phyloP scores from a whole-genome alignment of 2,797 vertebrate genomes.

The Sarcophilus harrisii region DNA sequence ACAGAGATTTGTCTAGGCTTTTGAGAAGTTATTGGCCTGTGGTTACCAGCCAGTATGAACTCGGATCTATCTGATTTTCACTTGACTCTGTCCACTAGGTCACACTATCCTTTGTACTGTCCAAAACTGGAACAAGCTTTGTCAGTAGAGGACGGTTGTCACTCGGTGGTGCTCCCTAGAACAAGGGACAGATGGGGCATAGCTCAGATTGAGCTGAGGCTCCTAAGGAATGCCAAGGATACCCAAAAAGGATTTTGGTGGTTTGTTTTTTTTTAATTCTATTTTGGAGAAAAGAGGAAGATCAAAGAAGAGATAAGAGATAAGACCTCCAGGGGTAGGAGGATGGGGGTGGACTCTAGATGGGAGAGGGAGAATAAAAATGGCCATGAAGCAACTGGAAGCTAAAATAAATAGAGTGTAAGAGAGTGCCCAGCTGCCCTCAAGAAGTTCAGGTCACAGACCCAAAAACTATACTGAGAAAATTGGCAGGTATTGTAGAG shows the following conservation, averaged over 20 bases:
- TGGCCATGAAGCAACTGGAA: background rate
- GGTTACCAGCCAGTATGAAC: background rate
- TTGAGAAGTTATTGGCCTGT: background rate
- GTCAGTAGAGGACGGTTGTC: background rate
- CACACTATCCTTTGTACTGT: background rate
- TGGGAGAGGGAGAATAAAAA: background rate
- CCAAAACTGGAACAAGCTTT: background rate
- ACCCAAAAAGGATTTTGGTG: background rate
- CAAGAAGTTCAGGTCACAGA: background rate
- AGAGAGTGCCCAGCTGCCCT: background rate
- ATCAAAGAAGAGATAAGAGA: background rate
- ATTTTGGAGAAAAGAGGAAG: background rate
- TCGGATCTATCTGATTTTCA: too few relatives aligned
- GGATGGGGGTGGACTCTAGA: background rate
- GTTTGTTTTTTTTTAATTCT: background rate
- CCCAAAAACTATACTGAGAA: background rate
- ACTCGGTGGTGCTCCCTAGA: background rate
- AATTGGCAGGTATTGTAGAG: background rate
- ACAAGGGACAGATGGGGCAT: background rate
- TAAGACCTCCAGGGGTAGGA: background rate
- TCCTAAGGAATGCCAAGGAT: background rate
- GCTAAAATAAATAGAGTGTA: background rate
- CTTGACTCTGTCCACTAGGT: background rate
- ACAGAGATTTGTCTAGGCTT: background rate
- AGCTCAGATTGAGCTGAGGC: background rate